Evolutionary conservation across 2,888 invertebrate genomes (phyloP).

Genomic region (Dicyrtoma fusca): DNA sequence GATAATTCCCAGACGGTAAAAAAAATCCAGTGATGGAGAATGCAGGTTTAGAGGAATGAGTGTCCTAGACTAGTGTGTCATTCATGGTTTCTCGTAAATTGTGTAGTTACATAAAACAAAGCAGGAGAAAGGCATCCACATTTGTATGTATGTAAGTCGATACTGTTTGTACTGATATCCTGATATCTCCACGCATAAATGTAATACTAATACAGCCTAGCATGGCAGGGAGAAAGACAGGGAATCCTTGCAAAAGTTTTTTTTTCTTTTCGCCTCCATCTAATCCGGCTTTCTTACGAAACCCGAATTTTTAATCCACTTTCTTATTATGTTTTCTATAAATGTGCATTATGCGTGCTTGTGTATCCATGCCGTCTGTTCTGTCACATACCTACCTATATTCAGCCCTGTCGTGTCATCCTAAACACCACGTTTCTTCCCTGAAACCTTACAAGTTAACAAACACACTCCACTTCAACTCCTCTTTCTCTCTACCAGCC

Average conservation of each 20-base stretch:
- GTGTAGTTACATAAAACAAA: conserved; percentile 24
- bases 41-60: not conserved
- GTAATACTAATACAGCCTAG: too few relatives aligned
- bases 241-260: conserved; percentile 54
- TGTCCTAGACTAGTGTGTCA: not conserved
- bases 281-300: conserved; percentile 55
- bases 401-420: not conserved
- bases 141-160: too few relatives aligned
- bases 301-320: conserved; percentile 56
- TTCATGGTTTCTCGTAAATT: conserved; percentile 13
- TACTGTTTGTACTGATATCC: too few relatives aligned
- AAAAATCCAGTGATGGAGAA: conserved; percentile 15
- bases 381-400: not conserved
- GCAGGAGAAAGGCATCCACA: conserved; percentile 9
- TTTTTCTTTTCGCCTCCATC: conserved; percentile 44
- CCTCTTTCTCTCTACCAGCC: not conserved
- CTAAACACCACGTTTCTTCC: not conserved
- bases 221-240: conserved; percentile 40
- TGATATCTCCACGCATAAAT: too few relatives aligned
- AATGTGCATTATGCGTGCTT: not conserved
- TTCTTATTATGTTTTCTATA: conserved; percentile 41
- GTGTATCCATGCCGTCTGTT: not conserved
- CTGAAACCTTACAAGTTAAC: conserved; percentile 35
- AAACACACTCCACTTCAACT: conserved; percentile 27
- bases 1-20: conserved; percentile 32